Base-by-base conservation (phyloP, 2,113 vertebrate species). In the Brachypodius melanocephalos region DNA sequence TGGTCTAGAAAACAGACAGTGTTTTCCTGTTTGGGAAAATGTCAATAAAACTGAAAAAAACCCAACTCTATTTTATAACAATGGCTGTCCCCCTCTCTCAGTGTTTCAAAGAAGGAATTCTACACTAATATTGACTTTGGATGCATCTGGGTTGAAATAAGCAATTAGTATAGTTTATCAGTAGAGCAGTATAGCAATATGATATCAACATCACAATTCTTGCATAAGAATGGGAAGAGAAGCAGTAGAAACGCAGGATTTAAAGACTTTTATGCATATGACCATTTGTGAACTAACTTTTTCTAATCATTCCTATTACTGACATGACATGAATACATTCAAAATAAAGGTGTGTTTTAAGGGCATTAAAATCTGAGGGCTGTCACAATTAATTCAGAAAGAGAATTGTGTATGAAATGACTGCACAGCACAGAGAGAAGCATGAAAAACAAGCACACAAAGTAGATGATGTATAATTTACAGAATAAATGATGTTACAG, bases 401-500 rank as follows among this genome's bases (percentile, higher is more conserved):
- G 16, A 85, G 6, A 29, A 79, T 38, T 19, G 10, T 14, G 5
- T 34, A 29, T 22, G 26, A 78, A 36, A 68, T 51, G 7, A 79
- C 46, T 14, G 16, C 13, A 54, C 3, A 67, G 28, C 13, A 29
- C 19, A 18, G 28, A 68, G 12, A 76, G n/a, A 83, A 69, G 16
- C 31, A 69, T 57, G 62, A 57, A 86, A 77, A 88, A 51, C 19
- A 85, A 83, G 54, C 11, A 83, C 43, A 81, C 28, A 34, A 88
- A 83, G 29, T 8, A 54, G 22, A 34, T 19, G 6, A 85, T 28
- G 7, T 14, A 13, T 62, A 42, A 86, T 80, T 83, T 69, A 77
- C 0, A 0, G 49, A 61, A 48, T n/a, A 55, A 61, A 75, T 18
- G 17, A 40, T 17, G 22, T 14, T 45, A 45, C 0, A 1, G 17